Evolutionary conservation across 1,140 invertebrate species (phyloP).

Genomic region (Platorchestia sp.): DNA sequence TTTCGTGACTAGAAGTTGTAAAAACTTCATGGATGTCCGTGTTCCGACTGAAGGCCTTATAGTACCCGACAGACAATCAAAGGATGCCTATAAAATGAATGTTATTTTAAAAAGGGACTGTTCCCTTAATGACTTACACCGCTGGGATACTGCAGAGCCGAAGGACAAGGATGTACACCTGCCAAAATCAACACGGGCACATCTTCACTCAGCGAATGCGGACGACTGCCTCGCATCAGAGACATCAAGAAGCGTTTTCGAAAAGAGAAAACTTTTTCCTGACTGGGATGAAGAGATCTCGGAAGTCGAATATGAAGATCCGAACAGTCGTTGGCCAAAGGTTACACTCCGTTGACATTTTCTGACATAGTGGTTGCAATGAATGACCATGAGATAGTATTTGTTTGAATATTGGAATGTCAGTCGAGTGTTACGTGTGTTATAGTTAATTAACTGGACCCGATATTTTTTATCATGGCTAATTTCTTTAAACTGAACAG

Average conservation of each 20-base stretch:
- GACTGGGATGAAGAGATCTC: not conserved
- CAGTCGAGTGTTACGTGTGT: not conserved
- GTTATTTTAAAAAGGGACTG: not conserved
- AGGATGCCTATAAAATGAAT: not conserved
- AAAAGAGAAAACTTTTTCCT: conserved; percentile 1
- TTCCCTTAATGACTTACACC: not conserved
- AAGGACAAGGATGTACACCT: not conserved
- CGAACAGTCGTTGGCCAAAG: not conserved
- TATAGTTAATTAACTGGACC: not conserved
- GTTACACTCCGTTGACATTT: not conserved
- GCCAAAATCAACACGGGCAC: not conserved
- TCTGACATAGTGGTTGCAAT: not conserved
- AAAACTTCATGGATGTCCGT: not conserved
- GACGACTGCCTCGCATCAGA: not conserved
- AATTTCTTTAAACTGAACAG: not conserved
- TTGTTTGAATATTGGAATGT: not conserved
- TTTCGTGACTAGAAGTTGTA: not conserved
- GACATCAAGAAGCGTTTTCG: not conserved
- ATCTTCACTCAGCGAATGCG: not conserved
- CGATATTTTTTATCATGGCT: not conserved
- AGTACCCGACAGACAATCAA: not conserved
- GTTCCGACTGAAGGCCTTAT: not conserved
- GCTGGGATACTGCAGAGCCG: not conserved
- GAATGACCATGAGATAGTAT: not conserved
- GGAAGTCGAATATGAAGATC: not conserved